phyloP scores from a whole-genome alignment of 2,113 vertebrate species.

The Enhydra lutris region DNA sequence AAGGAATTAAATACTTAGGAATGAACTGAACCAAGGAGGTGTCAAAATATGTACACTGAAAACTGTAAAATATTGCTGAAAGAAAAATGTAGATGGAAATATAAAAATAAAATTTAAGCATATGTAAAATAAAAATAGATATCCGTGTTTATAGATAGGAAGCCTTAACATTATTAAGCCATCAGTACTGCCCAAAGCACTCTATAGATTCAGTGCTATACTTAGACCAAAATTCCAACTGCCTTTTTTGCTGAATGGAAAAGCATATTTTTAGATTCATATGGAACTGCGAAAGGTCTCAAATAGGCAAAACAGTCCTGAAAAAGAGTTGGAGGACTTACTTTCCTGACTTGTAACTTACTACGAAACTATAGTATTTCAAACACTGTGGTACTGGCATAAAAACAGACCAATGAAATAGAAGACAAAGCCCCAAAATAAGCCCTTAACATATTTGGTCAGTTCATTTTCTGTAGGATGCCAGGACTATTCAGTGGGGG shows the following conservation, averaged over 20 bases:
- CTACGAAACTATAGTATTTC: neutral
- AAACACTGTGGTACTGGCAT: neutral
- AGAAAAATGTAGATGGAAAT: conserved; percentile 8
- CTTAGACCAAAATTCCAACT: neutral
- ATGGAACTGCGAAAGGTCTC: neutral
- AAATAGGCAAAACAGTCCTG: neutral
- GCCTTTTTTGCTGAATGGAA: neutral
- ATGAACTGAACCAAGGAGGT: neutral
- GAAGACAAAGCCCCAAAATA: neutral
- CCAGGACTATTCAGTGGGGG: neutral
- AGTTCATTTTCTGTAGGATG: neutral
- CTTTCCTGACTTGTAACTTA: neutral
- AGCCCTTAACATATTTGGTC: neutral
- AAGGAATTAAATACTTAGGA: neutral
- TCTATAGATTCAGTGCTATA: neutral
- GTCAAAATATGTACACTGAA: neutral
- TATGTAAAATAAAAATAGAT: neutral
- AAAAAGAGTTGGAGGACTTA: neutral
- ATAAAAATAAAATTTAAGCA: neutral
- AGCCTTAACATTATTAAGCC: neutral
- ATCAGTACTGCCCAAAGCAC: neutral
- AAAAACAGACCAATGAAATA: neutral
- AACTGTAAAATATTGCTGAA: neutral
- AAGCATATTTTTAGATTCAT: neutral
- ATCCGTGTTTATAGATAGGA: neutral